These are phyloP conservation scores for Parnassius orleans DNA, from an alignment of 2,888 invertebrate species.

Conservation along the genomic window DNA sequence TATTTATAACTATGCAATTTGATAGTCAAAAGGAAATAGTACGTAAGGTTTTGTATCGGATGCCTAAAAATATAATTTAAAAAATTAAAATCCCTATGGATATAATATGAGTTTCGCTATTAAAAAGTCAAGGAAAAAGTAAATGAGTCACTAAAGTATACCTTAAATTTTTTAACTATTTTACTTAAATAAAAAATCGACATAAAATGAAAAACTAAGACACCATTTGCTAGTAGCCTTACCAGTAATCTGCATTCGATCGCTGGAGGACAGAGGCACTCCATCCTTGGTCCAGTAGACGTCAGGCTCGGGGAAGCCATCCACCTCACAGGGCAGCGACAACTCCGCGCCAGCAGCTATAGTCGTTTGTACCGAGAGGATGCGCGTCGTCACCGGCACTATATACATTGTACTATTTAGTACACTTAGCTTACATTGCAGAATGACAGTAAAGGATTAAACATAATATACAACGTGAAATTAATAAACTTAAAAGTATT, in stretches of 20 bases:
- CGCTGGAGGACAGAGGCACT: constrained; percentile 72
- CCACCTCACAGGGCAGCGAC: constrained; percentile 86
- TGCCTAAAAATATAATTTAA: too few relatives aligned
- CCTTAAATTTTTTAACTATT: too few relatives aligned
- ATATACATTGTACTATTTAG: constrained; percentile 23
- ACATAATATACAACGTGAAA: neutral
- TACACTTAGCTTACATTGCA: neutral
- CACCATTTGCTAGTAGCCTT: constrained; percentile 28
- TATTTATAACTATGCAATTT: too few relatives aligned
- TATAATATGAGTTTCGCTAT: too few relatives aligned
- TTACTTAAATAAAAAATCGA: too few relatives aligned
- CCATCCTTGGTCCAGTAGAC: constrained; percentile 92
- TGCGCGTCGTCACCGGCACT: constrained; percentile 85
- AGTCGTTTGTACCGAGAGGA: constrained; percentile 76
- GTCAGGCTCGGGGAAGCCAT: constrained; percentile 88
- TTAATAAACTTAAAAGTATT: neutral
- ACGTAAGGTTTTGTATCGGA: too few relatives aligned
- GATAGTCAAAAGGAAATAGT: too few relatives aligned
- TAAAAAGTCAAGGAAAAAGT: too few relatives aligned
- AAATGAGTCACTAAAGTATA: too few relatives aligned
- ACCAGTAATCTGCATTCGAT: constrained; percentile 85
- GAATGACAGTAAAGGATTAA: neutral
- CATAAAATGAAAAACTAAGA: too few relatives aligned
- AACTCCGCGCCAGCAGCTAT: constrained; percentile 85
- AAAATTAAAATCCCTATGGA: too few relatives aligned